These are phyloP conservation scores for Eulimnadia texana DNA, from an alignment of 1,140 invertebrate species.

Conservation along the genomic window DNA sequence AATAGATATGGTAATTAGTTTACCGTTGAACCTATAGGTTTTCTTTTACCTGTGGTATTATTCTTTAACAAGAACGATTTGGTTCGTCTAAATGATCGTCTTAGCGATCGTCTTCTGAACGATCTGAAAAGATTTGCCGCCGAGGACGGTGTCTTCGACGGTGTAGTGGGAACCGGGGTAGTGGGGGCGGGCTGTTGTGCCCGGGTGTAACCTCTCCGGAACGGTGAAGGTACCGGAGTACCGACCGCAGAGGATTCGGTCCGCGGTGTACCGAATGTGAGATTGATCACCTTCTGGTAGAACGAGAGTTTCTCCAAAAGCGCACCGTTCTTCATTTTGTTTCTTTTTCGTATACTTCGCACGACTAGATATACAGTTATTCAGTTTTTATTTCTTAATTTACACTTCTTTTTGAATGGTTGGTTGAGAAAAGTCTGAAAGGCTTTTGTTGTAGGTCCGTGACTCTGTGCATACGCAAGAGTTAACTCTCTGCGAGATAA, in stretches of 20 bases:
- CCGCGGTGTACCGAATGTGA: neutral
- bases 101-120: conserved; percentile 12
- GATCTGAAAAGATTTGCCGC: conserved; percentile 14
- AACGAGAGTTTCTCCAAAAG: conserved; percentile 4
- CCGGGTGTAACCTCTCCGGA: neutral
- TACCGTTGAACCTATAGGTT: neutral
- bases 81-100: conserved; percentile 20
- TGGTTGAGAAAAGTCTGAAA: too few species aligned
- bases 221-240: neutral
- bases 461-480: too few species aligned
- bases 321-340: conserved; percentile 8
- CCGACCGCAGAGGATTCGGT: neutral
- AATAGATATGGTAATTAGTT: too few species aligned
- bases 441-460: too few species aligned
- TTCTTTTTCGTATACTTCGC: too few species aligned
- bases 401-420: too few species aligned
- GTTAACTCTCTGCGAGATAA: too few species aligned
- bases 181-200: neutral
- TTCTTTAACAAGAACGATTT: conserved; percentile 17
- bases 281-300: conserved; percentile 7
- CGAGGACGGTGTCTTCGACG: conserved; percentile 8
- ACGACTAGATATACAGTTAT: neutral
- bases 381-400: too few species aligned
- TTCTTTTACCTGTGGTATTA: neutral
- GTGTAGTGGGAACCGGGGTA: neutral